Evolutionary conservation across 2,113 vertebrate genomes (phyloP), one percentile per base, ranked within the genome.

Genomic region (Stercorarius parasiticus): DNA sequence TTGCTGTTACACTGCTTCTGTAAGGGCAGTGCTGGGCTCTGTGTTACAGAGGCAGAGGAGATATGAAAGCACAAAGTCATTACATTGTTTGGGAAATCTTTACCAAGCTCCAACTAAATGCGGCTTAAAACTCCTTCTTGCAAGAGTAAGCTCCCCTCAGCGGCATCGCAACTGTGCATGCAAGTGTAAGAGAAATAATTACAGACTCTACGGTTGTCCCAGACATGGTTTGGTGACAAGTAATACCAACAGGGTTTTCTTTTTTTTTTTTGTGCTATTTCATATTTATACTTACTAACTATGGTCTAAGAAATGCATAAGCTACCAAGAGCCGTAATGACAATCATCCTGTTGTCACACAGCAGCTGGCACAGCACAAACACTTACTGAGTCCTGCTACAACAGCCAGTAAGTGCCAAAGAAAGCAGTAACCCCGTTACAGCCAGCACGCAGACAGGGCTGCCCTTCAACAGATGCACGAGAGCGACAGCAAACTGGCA

Each of bases 301-400:
- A 53, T 18, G 91, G 74, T 11, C 42, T 59, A 67, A 93, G 81
- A 90, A 94, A 93, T 14, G 40, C 56, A 82, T 80, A 73, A 95
- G 76, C 65, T 58, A 95, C 66, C 65, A 53, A 77, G 58, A 79
- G 32, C 78, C 10, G 1, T 62, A 89, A 97, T 89, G 86, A 91
- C 74, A 76, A 82, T 61, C 82, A 58, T 58, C n/a, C 78, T 91
- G 89, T 70, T 84, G 78, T 93, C 87, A 47, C 17, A 64, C 55
- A 88, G 84, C 93, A 93, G 86, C 94, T 96, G 95, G 95, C 96
- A 91, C n/a, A 73, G 79, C 56, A 95, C 70, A 73, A 91, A 87
- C 86, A 93, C 94, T 85, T 76, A 53, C 49, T 21, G 62, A 94
- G 43, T 66, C 15, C 42, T 73, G 82, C 59, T 71, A 79, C 52